These are phyloP conservation scores for Lagria hirta DNA, from an alignment of 2,888 invertebrate genomes.

Conservation along the genomic window DNA sequence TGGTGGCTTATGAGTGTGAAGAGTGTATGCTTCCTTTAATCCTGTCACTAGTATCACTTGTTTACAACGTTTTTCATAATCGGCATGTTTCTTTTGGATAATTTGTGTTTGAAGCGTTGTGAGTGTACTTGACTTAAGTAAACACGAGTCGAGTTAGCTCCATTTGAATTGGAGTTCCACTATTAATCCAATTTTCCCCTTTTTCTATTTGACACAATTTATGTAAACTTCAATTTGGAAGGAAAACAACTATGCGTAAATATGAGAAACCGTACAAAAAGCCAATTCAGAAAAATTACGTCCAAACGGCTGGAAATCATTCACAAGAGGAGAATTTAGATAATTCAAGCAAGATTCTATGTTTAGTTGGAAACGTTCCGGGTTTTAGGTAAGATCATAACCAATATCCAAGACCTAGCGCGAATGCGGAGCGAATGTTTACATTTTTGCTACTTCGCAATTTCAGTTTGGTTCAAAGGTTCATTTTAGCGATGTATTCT, in stretches of 20 bases:
- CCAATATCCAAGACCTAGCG: constrained; percentile 18
- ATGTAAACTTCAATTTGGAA: constrained; percentile 59
- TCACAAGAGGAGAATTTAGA: constrained; percentile 80
- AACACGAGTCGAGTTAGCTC: constrained; percentile 12
- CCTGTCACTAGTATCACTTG: no score
- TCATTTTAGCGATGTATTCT: constrained; percentile 19
- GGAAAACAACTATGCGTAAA: constrained; percentile 86
- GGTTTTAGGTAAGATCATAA: constrained; percentile 69
- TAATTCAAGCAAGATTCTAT: constrained; percentile 77
- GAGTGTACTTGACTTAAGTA: no score
- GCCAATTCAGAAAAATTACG: constrained; percentile 74
- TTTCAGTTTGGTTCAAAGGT: constrained; percentile 10
- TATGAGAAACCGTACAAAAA: constrained; percentile 89
- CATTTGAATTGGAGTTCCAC: constrained; percentile 12
- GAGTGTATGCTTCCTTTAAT: constrained; percentile 32
- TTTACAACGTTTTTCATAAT: no score
- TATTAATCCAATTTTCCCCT: constrained; percentile 35
- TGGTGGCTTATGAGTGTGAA: constrained; percentile 30
- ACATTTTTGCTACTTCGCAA: constrained; percentile 15
- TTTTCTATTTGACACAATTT: constrained; percentile 31
- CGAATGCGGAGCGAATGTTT: constrained; percentile 19
- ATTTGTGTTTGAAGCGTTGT: no score
- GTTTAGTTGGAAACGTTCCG: constrained; percentile 68
- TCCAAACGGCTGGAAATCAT: constrained; percentile 69
- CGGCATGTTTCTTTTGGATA: no score